These are phyloP conservation scores for Thripadectes ignobilis DNA, from an alignment of 2,797 vertebrate species.

Conservation along the genomic window DNA sequence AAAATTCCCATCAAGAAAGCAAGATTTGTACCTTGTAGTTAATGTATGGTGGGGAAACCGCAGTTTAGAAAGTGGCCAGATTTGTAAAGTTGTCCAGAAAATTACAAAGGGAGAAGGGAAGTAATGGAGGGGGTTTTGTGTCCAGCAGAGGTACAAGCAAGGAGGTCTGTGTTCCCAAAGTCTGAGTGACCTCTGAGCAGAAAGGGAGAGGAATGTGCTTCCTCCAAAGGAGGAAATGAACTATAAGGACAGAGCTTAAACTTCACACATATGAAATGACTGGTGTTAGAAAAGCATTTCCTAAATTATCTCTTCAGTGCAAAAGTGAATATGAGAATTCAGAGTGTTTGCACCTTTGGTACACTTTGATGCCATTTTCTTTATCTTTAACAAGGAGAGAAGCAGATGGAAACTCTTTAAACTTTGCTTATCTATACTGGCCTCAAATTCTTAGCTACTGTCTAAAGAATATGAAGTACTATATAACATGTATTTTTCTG, in stretches of 20 bases:
- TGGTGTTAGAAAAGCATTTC: neutral
- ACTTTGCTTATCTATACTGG: neutral
- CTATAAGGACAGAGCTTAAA: neutral
- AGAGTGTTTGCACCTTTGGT: neutral
- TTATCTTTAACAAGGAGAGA: neutral
- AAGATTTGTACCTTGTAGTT: neutral
- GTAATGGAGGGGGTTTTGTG: neutral
- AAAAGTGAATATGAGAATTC: neutral
- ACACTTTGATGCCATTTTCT: neutral
- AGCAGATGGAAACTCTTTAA: neutral
- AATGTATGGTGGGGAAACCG: neutral
- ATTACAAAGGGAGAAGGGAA: neutral
- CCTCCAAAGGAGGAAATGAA: neutral
- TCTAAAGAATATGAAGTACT: neutral
- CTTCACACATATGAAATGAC: neutral
- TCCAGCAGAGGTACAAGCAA: neutral
- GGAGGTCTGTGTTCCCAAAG: neutral
- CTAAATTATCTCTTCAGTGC: neutral
- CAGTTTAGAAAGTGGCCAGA: neutral
- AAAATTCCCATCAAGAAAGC: neutral
- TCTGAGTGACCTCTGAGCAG: neutral
- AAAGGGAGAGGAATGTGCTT: accelerated
- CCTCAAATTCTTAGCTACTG: neutral
- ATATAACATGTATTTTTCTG: neutral
- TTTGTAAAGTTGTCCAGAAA: neutral